A percentile compares a stretch with the other conserved stretches of the same genome.
phyloP scores from a whole-genome alignment of 1,140 invertebrate species.

The Riptortus pedestris region DNA sequence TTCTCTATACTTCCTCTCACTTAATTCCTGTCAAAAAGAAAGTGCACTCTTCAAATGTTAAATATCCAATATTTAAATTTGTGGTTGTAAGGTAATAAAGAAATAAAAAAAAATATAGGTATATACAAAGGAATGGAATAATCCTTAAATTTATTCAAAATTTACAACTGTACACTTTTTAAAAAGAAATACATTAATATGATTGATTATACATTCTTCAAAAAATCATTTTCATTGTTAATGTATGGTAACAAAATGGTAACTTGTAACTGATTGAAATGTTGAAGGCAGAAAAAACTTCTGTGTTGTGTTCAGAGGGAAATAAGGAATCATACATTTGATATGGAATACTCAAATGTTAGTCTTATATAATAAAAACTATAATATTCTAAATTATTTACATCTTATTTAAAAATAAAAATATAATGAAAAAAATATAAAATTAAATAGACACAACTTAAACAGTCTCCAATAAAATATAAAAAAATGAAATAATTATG shows the following conservation, averaged over 20 bases:
- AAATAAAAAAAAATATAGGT: no score
- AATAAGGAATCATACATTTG: not conserved
- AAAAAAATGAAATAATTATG: not conserved
- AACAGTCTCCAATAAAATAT: not conserved
- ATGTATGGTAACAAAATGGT: constrained; percentile 19
- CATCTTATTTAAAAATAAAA: not conserved
- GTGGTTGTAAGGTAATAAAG: no score
- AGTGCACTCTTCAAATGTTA: no score
- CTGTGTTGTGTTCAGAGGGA: not conserved
- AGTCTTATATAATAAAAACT: not conserved
- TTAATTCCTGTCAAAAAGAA: no score
- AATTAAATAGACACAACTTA: not conserved
- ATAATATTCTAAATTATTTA: not conserved
- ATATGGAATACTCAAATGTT: not conserved
- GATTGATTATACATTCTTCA: not conserved
- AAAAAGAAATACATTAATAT: constrained; percentile 4
- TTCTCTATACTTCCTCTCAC: no score
- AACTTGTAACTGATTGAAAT: not conserved
- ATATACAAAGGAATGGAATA: no score
- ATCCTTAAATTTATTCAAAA: constrained; percentile 5
- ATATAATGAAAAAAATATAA: not conserved
- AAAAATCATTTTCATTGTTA: constrained; percentile 5
- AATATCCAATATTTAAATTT: no score
- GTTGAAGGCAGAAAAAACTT: not conserved
- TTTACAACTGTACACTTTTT: constrained; percentile 8